These are phyloP conservation scores for Enteromius paludinosus DNA, from an alignment of 2,797 vertebrate genomes.

Conservation along the genomic window DNA sequence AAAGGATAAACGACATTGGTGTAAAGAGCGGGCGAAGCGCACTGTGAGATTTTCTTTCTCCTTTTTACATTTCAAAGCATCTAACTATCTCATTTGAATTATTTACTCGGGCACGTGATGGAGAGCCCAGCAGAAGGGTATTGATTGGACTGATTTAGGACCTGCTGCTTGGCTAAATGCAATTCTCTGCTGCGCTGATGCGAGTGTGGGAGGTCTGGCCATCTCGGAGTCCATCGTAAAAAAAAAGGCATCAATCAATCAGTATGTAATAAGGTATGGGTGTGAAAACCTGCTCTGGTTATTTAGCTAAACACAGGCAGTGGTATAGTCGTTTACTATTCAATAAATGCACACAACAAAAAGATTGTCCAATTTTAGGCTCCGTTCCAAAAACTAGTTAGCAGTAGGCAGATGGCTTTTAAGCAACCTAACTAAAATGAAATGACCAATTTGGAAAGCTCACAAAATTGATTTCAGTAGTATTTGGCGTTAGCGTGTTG, in stretches of 20 bases:
- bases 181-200: conserved; percentile 61
- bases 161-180: conserved; percentile 75
- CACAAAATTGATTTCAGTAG: not conserved
- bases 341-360: conserved; percentile 21
- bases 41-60: conserved; percentile 62
- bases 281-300: conserved; percentile 55
- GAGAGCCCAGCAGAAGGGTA: conserved; percentile 71
- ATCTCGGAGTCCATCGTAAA: conserved; percentile 62
- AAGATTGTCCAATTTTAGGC: not conserved
- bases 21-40: conserved; percentile 66
- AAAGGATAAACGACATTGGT: conserved; percentile 52
- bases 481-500: not conserved
- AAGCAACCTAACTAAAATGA: not conserved
- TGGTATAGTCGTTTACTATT: conserved; percentile 34
- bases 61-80: conserved; percentile 73
- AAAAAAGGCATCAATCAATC: conserved; percentile 58
- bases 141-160: conserved; percentile 78
- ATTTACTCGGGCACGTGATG: conserved; percentile 77
- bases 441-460: not conserved
- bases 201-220: conserved; percentile 63
- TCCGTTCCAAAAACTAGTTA: not conserved
- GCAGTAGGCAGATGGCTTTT: conserved; percentile 1
- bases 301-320: conserved; percentile 43
- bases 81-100: conserved; percentile 80
- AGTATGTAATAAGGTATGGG: conserved; percentile 55